These are phyloP conservation scores for Allolobophora icterica DNA, from an alignment of 2,888 invertebrate species.

Conservation along the genomic window DNA sequence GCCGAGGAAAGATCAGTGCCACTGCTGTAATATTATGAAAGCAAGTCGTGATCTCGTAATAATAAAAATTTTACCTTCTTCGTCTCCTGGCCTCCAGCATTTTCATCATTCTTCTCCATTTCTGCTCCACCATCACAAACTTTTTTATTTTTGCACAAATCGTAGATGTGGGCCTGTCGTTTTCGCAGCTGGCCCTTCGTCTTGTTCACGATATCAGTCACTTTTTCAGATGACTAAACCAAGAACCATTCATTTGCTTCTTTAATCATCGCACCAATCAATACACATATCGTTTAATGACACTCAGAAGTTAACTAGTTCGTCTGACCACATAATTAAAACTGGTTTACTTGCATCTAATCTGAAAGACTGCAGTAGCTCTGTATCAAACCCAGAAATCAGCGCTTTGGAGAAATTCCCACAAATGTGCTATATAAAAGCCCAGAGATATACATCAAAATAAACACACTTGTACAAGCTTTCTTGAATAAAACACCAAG, in stretches of 20 bases:
- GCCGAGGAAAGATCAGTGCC: not conserved
- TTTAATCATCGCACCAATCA: not conserved
- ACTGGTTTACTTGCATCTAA: not conserved
- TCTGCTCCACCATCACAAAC: constrained; percentile 99
- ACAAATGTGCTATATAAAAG: no score
- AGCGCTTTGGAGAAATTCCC: no score
- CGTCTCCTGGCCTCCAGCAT: constrained; percentile 52
- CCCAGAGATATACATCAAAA: not conserved
- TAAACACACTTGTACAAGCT: not conserved
- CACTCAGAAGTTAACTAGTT: not conserved
- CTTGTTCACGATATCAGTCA: constrained; percentile 91
- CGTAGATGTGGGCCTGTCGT: constrained; percentile 92
- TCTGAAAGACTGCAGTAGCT: not conserved
- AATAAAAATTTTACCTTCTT: constrained; percentile 68
- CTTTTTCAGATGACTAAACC: constrained; percentile 69
- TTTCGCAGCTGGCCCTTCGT: constrained; percentile 95
- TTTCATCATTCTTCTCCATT: constrained; percentile 73
- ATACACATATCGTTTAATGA: not conserved
- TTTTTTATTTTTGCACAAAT: constrained; percentile 95
- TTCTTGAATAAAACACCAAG: not conserved
- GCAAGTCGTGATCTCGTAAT: not conserved
- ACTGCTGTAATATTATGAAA: not conserved
- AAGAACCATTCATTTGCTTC: not conserved
- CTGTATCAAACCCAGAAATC: not conserved
- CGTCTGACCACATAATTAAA: not conserved